Evolutionary conservation across 2,113 vertebrate species (phyloP), one percentile per base, ranked within the genome.

Genomic region (Nymphicus hollandicus): DNA sequence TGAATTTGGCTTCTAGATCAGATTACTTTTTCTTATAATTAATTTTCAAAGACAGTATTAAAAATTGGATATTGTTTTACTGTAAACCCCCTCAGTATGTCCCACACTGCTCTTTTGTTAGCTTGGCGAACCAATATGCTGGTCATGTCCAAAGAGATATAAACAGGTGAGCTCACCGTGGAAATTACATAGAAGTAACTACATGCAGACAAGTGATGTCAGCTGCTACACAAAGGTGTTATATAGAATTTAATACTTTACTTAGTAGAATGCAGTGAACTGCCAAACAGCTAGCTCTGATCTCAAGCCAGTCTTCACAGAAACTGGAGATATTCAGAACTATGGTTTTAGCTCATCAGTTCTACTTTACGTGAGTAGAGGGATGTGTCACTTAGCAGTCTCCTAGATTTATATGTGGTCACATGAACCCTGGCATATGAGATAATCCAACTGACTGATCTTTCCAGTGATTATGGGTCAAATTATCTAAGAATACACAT

Each of bases 391-490:
- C 47, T 61, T 47, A n/a, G 20, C 39, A 56, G 18, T 31, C 86
- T 64, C 52, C 47, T 44, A 71, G 69, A 63, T 93, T 58, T 68
- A 73, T 78, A 29, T 8, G 35, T 78, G 55, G 64, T 79, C 77
- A 84, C 53, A 39, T 60, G 64, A 80, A 74, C 6, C 85, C 78
- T 91, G 89, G 72, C 83, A 91, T 91, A 95, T 88, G 84, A 92
- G 43, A 68, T 74, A 95, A 92, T 84, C 64, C 72, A 68, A 41
- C 29, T 81, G 69, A 63, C 50, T 74, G 44, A 56, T 49, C 70
- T 71, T 92, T 74, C 81, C 72, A 95, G 52, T 68, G 44, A 91
- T 80, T 64, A 37, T 68, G 73, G 68, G 65, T 46, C 60, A 82
- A 83, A 86, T 88, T 83, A 69, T 74, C 73, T 72, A 76, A 79